Evolutionary conservation across 2,113 vertebrate species (phyloP).

Genomic region (Stictonetta naevosa): DNA sequence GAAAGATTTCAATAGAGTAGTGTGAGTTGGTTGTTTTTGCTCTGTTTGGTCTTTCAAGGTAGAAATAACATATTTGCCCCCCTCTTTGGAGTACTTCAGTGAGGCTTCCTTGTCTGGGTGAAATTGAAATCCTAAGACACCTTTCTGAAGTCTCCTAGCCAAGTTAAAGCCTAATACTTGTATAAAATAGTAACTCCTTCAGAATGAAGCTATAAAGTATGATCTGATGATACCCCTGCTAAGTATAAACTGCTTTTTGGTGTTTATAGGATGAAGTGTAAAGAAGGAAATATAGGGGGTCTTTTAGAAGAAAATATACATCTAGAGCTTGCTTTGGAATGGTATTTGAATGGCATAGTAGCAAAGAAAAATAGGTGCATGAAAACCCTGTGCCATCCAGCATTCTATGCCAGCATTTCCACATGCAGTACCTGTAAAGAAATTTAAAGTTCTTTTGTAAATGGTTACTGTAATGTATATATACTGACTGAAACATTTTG

Average conservation of each 20-base stretch:
- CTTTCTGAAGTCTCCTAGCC: neutral
- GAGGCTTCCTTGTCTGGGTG: neutral
- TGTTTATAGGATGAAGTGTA: neutral
- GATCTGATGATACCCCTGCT: neutral
- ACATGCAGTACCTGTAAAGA: neutral
- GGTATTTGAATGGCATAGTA: neutral
- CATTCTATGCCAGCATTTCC: neutral
- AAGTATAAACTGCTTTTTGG: neutral
- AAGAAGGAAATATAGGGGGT: neutral
- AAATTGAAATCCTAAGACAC: neutral
- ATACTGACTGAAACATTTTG: neutral
- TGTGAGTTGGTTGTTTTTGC: neutral
- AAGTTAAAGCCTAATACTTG: neutral
- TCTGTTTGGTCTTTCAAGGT: neutral
- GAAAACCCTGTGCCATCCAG: neutral
- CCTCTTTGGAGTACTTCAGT: neutral
- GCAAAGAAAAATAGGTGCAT: neutral
- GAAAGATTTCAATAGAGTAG: neutral
- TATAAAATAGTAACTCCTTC: neutral
- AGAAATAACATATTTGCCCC: neutral
- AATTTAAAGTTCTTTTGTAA: neutral
- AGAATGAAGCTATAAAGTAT: neutral
- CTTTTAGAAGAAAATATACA: neutral
- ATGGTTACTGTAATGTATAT: neutral
- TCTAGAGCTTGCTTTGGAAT: neutral